Evolutionary conservation across 2,888 invertebrate genomes (phyloP).

Genomic region (Drosophila melanocephala): DNA sequence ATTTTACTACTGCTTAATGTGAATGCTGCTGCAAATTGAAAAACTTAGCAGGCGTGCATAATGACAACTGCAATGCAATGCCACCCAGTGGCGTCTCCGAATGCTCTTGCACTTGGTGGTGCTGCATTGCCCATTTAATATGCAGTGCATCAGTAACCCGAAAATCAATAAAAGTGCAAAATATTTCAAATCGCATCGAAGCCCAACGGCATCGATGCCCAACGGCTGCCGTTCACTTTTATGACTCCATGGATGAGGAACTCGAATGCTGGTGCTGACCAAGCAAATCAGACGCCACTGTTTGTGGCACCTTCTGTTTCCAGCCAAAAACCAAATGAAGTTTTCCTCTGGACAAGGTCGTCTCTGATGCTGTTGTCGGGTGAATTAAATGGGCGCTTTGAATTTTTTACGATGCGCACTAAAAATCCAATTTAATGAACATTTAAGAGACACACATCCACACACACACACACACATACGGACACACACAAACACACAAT

Average conservation of each 20-base stretch:
- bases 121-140: slow-evolving; percentile 68
- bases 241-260: slow-evolving; percentile 53
- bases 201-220: slow-evolving; percentile 15
- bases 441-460: slow-evolving; percentile 82
- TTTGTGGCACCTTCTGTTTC: slow-evolving; percentile 55
- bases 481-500: slow-evolving; percentile 6
- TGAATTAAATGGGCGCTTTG: slow-evolving; percentile 79
- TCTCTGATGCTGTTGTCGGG: slow-evolving; percentile 54
- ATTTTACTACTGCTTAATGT: slow-evolving; percentile 51
- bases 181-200: slow-evolving; percentile 74
- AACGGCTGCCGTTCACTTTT: slow-evolving; percentile 59
- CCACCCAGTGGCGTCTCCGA: slow-evolving; percentile 2
- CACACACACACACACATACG: slow-evolving; percentile 32
- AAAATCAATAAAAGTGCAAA: slow-evolving; percentile 76
- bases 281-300: slow-evolving; percentile 34
- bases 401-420: slow-evolving; percentile 83
- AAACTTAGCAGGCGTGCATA: slow-evolving; percentile 58
- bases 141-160: slow-evolving; percentile 73
- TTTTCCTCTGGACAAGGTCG: slow-evolving; percentile 36
- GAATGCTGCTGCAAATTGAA: slow-evolving; percentile 54
- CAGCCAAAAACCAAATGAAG: slow-evolving; percentile 46
- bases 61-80: slow-evolving; percentile 60
- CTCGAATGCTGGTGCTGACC: slow-evolving; percentile 65
- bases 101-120: slow-evolving; percentile 10
- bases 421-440: slow-evolving; percentile 85